Evolutionary conservation across 2,888 invertebrate species (phyloP).

Genomic region (Deilephila porcellus): DNA sequence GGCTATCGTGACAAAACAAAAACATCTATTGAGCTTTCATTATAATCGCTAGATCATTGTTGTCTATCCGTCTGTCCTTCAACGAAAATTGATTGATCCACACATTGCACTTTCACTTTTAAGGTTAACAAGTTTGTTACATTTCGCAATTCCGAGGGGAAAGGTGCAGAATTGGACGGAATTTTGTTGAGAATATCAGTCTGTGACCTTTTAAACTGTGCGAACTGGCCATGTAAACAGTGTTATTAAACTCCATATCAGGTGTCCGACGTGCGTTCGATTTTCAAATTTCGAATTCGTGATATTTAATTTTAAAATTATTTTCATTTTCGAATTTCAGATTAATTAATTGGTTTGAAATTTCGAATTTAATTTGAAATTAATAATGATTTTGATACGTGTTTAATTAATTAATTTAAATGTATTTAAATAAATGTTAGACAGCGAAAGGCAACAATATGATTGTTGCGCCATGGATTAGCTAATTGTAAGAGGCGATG

Average conservation of each 20-base stretch:
- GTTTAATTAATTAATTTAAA: too few species aligned
- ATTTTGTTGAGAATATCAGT: constrained; percentile 28
- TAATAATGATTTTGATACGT: too few species aligned
- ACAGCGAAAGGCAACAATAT: constrained; percentile 2
- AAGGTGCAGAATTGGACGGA: constrained; percentile 27
- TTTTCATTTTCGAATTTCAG: background rate
- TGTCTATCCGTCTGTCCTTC: constrained; percentile 16
- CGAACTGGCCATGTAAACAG: constrained; percentile 17
- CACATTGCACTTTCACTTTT: constrained; percentile 35
- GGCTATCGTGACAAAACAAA: too few species aligned
- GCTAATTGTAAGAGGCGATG: constrained; percentile 6
- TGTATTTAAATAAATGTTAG: background rate
- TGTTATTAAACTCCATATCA: constrained; percentile 6
- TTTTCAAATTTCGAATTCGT: constrained; percentile 1
- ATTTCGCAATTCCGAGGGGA: constrained; percentile 28
- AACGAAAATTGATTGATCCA: constrained; percentile 19
- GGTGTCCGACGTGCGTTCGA: background rate
- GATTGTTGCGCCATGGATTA: background rate
- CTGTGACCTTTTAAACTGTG: constrained; percentile 29
- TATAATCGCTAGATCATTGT: background rate
- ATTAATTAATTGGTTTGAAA: too few species aligned
- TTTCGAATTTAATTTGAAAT: too few species aligned
- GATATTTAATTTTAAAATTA: background rate
- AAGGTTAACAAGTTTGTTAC: constrained; percentile 36
- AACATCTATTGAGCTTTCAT: background rate